These are phyloP conservation scores for Phrynosoma platyrhinos DNA, from an alignment of 2,113 vertebrate species.

Conservation along the genomic window DNA sequence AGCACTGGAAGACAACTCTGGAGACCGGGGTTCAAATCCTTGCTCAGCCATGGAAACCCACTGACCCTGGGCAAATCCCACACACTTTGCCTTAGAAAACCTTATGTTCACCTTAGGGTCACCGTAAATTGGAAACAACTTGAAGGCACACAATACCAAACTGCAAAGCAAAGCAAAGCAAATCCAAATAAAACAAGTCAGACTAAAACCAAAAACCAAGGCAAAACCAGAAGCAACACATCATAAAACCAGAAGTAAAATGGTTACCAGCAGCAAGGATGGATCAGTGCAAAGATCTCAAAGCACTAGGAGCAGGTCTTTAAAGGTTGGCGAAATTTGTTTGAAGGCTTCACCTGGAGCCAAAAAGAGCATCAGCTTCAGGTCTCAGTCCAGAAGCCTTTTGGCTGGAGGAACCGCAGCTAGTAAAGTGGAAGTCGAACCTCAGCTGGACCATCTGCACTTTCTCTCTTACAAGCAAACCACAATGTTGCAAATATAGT, in stretches of 20 bases:
- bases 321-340: not conserved
- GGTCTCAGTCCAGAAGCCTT: not conserved
- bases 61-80: too few relatives aligned
- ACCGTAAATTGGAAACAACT: too few relatives aligned
- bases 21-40: too few relatives aligned
- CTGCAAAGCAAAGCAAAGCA: not conserved
- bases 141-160: too few relatives aligned
- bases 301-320: not conserved
- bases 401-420: not conserved
- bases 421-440: not conserved
- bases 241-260: not conserved
- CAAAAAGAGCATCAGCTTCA: not conserved
- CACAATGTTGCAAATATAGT: not conserved
- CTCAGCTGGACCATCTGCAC: not conserved
- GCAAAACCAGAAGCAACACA: not conserved
- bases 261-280: not conserved
- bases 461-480: not conserved
- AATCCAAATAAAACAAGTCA: not conserved
- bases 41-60: too few relatives aligned
- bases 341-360: not conserved
- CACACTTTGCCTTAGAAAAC: too few relatives aligned
- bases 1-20: too few relatives aligned
- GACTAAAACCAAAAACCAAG: not conserved
- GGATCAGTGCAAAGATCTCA: not conserved
- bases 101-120: too few relatives aligned